Evolutionary conservation across 2,888 invertebrate species (phyloP), one percentile per base, ranked within the genome.

Genomic region (Phortica magna): DNA sequence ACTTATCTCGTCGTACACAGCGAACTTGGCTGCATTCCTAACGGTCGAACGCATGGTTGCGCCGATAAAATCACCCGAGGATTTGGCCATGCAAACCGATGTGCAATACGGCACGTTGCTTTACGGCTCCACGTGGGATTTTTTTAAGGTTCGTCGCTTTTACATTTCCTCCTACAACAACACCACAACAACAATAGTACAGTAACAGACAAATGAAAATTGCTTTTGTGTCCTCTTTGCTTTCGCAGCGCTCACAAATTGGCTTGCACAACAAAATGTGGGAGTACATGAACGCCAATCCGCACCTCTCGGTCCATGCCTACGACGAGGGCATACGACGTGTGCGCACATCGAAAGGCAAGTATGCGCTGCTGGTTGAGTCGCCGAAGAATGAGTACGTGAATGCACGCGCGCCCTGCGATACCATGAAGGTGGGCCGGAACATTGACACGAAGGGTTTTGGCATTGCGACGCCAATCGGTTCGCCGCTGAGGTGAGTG

Each of bases 1-100:
- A 89, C 94, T 99, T 77, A 98, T 99, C 80, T 99, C 99, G 75
- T 99, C 99, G 17, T 99, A 99, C 92, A 99, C 99, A 61, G 99
- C 99, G 77, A 99, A 99, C 92, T 93, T 99, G 87, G 98, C 98
- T 1, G 99, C 99, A 0, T 99, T 99, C 92, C 94, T 99, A 77
- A 99, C 99, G 7, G 96, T 99, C 77, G 98, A 99, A 92, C 94
- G 98, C 83, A 98, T 99, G 95, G 95, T 98, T 19, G 96, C 98
- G 7, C 98, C 99, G 17, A 96, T 98, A 84, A 97, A 97, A 92
- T 96, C 96, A 53, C 96, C 97, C 3, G 96, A 98, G 90, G 98
- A 98, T 92, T 93, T 98, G 75, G 96, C 97, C 70, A 95, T 96
- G 74, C 98, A 98, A 93, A 96, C 96, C 53, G 98, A 98, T 93